Base-by-base conservation (phyloP, 2,888 invertebrate species). In the Andrena chrysosceles region DNA sequence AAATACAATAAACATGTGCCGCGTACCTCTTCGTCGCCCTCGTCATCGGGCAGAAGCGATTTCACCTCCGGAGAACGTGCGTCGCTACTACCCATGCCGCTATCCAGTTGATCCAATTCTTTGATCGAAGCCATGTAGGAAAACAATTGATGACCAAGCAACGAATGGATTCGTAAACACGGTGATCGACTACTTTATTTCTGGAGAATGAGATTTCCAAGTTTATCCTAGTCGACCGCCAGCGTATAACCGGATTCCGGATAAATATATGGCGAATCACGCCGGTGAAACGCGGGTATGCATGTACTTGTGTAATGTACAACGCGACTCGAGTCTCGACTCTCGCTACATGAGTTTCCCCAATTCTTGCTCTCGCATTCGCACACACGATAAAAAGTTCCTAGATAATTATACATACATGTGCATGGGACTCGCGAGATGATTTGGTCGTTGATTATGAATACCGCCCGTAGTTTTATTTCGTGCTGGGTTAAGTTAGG, bases 41-140 rank as follows among this genome's bases (percentile, higher is more conserved):
- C 93, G 29, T 93, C 92, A n/a, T 91, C 89, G 52, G 91, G 91
- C 76, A 92, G 89, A 81, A 92, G 84, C 42, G 91, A 89, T 87
- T 93, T 93, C n/a, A 91, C 87, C 86, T 93, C 93, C 56, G 93
- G 93, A 48, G 93, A 93, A 67, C 90, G 89, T 49, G 89, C 90
- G 82, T 93, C 93, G 89, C 91, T 92, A 87, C 91, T 92, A 67
- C 90, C 93, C 93, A 93, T 93, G 81, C 93, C 93, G 91, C 93
- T 93, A 83, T 93, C 93, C 74, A 91, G 80, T 77, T 91, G 89
- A 69, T 91, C 92, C 77, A 92, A 52, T 75, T 93, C 92, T 72
- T 93, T 93, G 64, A 92, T 79, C 84, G 91, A 90, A 88, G 92
- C 91, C 92, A 93, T 93, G 84, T 82, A 71, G 42, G 63, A 80